A percentile compares a stretch with the other conserved stretches of the same genome.
Conservation (phyloP, 2,888 invertebrate species). For the Hofmannophila pseudospretella region DNA sequence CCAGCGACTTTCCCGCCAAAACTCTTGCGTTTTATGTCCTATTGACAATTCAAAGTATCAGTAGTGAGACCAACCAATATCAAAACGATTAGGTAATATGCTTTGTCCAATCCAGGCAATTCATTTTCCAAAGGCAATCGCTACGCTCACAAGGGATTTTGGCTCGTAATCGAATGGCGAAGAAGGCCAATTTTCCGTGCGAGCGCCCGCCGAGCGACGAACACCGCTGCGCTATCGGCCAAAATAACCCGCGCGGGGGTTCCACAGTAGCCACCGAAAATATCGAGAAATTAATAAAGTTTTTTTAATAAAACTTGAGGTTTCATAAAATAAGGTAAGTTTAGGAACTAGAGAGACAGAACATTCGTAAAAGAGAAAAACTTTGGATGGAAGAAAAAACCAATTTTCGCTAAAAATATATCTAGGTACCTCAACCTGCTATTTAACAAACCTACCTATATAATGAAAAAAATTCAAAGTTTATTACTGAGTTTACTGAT, state of each 20-base stretch:
- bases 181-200: slow-evolving; percentile 70
- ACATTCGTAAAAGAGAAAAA: no score
- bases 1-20: no score
- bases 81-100: slow-evolving; percentile 27
- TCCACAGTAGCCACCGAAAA: slow-evolving; percentile 33
- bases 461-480: no score
- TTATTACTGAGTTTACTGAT: no score
- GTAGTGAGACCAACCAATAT: slow-evolving; percentile 14
- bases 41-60: no score
- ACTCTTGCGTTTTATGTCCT: no score
- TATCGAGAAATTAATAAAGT: not conserved
- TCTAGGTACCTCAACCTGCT: no score
- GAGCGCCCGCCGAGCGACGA: slow-evolving; percentile 48
- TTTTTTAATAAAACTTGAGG: not conserved
- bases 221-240: slow-evolving; percentile 51
- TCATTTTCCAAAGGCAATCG: slow-evolving; percentile 42
- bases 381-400: no score
- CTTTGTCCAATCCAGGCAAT: slow-evolving; percentile 42
- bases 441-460: no score
- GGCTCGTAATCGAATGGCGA: slow-evolving; percentile 63
- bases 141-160: slow-evolving; percentile 53
- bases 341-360: no score
- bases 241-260: slow-evolving; percentile 54
- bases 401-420: no score
- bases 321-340: no score